These are phyloP conservation scores for Zygaena filipendulae DNA, from an alignment of 2,888 invertebrate genomes.

Conservation along the genomic window DNA sequence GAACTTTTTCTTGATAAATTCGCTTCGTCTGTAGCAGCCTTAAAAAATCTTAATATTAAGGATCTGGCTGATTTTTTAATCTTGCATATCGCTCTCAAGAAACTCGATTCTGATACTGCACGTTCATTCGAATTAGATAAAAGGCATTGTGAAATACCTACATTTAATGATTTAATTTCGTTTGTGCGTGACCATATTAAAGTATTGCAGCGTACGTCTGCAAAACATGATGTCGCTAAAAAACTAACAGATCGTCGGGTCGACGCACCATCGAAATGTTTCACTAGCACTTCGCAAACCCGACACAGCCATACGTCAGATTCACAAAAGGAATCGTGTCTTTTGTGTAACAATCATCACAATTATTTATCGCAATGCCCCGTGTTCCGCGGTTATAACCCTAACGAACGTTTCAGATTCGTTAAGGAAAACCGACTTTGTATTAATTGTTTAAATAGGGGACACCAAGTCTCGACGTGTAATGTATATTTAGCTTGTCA, in stretches of 20 bases:
- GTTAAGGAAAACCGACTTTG: no score
- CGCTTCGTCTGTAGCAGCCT: conserved; percentile 1
- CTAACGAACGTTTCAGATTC: no score
- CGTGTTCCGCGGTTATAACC: no score
- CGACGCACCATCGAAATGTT: no score
- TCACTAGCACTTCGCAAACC: no score
- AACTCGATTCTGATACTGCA: not conserved
- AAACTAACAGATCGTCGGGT: not conserved
- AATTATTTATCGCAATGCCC: no score
- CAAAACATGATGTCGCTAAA: not conserved
- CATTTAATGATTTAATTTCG: conserved; percentile 4
- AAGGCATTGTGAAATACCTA: conserved; percentile 1
- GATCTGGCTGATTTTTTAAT: conserved; percentile 6
- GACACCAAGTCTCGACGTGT: no score
- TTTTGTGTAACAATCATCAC: no score
- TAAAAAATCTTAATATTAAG: not conserved
- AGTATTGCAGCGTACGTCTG: conserved; percentile 7
- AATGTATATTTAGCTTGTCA: no score
- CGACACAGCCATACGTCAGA: no score
- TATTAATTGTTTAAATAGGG: no score
- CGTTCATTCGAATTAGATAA: not conserved
- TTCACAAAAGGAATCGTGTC: no score
- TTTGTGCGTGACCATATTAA: conserved; percentile 6
- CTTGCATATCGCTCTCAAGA: not conserved
- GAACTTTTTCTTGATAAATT: conserved; percentile 1